These are phyloP conservation scores for Nephrotoma guestfalica DNA, from an alignment of 2,888 invertebrate species.

Conservation along the genomic window DNA sequence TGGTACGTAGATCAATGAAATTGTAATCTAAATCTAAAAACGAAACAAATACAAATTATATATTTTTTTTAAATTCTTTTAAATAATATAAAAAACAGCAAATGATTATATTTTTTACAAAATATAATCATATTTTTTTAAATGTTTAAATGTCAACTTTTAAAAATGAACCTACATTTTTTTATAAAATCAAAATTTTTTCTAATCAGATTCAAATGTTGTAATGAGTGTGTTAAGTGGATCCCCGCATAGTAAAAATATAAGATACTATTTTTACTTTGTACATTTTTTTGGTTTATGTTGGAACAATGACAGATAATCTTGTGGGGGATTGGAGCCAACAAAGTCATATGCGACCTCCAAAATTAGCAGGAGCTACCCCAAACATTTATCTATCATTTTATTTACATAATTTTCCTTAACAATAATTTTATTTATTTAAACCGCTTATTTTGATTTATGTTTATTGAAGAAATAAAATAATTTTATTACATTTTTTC, in stretches of 20 bases:
- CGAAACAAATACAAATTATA: not conserved
- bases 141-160: not conserved
- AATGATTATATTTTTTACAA: not conserved
- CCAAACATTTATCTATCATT: not conserved
- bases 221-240: not conserved
- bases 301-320: not conserved
- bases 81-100: not conserved
- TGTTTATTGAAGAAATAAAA: not conserved
- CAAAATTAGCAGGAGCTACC: not conserved
- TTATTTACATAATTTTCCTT: not conserved
- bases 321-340: not conserved
- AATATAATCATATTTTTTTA: not conserved
- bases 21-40: slow-evolving; percentile 6
- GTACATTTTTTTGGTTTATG: not conserved
- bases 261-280: not conserved
- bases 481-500: not conserved
- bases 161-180: not conserved
- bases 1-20: slow-evolving; percentile 15
- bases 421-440: slow-evolving; percentile 1
- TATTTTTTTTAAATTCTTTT: not conserved
- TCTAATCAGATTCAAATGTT: not conserved
- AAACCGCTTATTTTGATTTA: not conserved
- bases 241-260: not conserved
- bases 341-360: not conserved
- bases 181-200: not conserved